Evolutionary conservation across 2,113 vertebrate species (phyloP), one percentile per base, ranked within the genome.

Genomic region (Epinephelus cyanopodus): DNA sequence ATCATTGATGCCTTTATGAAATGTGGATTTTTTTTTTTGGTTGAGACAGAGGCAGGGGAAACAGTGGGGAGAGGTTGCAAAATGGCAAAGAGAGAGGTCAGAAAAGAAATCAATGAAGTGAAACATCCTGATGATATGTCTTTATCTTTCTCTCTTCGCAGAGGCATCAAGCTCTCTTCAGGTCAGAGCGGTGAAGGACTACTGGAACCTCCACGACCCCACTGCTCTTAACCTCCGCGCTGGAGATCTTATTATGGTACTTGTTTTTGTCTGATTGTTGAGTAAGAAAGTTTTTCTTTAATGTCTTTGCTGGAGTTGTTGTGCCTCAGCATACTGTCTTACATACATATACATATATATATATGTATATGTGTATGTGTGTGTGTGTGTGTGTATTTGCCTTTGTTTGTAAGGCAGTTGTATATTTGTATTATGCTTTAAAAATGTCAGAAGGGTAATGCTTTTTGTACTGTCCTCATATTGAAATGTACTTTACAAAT

Each of bases 131-230:
- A 63, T 52, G 39, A 42, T 17, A 56, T 23, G 0, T 71, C 5
- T 69, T 0, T 66, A 4, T 81, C 9, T 62, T 0, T 75, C 39
- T 74, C 0, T 82, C 11, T 58, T 12, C 47, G 17, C 84, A 99
- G 98, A 99, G 82, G 98, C 98, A 60, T 97, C 97, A 1, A 96
- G 97, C 92, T 96, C 97, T 79, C 94, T 99, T 84, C 97, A 98
- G 92, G 98, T 99, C 72, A 95, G 98, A 90, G 98, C 98, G 0
- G 93, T 99, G 88, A 99, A 99, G 94, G 98, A 99, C 89, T 98
- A 97, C 90, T 98, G 98, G 98, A 99, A 99, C 86, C 95, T 98
- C 47, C 98, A 99, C 0, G 98, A 99, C 75, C 98, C 97, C 0
- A 99, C 98, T 0, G 98, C 98, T 42, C 97, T 99, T 48, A 99